Conservation (phyloP, 2,888 invertebrate species). For the Tanypteryx hageni region DNA sequence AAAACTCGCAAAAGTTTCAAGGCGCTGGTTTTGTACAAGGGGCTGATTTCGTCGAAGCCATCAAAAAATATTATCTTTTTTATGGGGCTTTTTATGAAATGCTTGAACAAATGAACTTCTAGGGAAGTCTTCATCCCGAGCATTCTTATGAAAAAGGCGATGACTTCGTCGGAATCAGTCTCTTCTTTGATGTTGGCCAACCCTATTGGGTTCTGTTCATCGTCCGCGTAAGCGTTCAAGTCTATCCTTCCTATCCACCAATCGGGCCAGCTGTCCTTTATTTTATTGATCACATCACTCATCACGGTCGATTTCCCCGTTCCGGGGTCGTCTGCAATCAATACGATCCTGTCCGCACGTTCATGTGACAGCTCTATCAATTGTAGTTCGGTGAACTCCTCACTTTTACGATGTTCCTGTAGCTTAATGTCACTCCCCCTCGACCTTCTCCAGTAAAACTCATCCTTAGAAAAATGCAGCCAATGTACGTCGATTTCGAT, state of each 20-base stretch:
- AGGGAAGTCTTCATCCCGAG: neutral
- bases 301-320: neutral
- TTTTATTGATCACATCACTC: neutral
- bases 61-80: neutral
- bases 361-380: neutral
- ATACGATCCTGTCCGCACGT: neutral
- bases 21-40: too few relatives aligned
- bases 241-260: constrained; percentile 16
- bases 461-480: neutral
- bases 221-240: neutral
- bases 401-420: neutral
- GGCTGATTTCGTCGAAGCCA: neutral
- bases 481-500: neutral
- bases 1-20: neutral
- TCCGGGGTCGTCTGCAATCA: neutral
- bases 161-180: neutral
- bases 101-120: neutral
- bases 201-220: neutral
- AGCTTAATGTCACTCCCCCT: neutral
- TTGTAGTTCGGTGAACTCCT: neutral
- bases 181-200: neutral
- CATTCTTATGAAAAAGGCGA: neutral
- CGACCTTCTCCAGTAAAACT: neutral
- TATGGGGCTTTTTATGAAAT: neutral
- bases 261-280: neutral